Conservation (phyloP, 2,113 vertebrate genomes). For the Benitochromis conjunctus region DNA sequence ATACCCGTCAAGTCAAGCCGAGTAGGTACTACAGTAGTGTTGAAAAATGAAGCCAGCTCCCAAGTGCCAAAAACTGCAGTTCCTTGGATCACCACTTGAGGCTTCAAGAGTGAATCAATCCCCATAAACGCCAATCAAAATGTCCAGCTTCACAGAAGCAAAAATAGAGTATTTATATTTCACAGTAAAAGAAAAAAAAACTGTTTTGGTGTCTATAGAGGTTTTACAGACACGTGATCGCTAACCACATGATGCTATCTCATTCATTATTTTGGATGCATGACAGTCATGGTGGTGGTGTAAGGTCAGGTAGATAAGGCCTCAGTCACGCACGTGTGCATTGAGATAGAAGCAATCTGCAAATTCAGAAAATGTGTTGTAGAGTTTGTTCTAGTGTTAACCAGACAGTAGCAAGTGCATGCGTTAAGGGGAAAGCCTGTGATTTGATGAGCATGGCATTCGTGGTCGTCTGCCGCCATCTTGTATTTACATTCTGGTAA, state of each 20-base stretch:
- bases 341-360: neutral
- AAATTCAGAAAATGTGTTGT: neutral
- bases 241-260: neutral
- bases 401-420: neutral
- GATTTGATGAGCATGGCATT: neutral
- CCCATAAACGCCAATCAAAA: neutral
- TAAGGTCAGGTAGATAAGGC: neutral
- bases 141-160: neutral
- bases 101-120: neutral
- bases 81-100: neutral
- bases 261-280: neutral
- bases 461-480: accelerated
- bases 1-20: neutral
- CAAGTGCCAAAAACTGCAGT: neutral
- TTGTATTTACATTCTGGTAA: neutral
- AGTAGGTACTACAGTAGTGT: neutral
- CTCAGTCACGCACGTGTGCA: neutral
- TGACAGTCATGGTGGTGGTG: neutral
- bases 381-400: neutral
- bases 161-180: neutral
- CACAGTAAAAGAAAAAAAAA: neutral
- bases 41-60: neutral
- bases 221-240: neutral
- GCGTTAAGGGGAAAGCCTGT: neutral
- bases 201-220: neutral